Evolutionary conservation across 2,797 vertebrate species (phyloP).

Genomic region (Lacerta agilis): DNA sequence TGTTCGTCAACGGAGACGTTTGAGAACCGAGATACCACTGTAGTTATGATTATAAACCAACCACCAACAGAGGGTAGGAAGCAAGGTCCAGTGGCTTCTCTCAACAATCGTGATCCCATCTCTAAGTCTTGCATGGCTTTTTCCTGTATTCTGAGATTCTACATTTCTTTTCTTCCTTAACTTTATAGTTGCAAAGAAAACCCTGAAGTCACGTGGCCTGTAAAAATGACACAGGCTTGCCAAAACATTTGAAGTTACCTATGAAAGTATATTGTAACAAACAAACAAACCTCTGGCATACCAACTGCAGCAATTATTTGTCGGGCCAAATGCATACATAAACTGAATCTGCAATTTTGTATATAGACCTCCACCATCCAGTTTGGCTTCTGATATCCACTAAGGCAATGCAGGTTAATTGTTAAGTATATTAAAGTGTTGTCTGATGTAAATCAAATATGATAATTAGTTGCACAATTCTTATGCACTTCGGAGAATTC

Average conservation of each 20-base stretch:
- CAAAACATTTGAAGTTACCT: not conserved
- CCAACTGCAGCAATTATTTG: not conserved
- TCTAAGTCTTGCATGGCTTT: not conserved
- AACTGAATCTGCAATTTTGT: not conserved
- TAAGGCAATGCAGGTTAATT: not conserved
- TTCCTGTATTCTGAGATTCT: not conserved
- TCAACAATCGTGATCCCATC: no score
- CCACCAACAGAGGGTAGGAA: not conserved
- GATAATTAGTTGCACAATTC: not conserved
- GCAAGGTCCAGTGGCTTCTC: not conserved
- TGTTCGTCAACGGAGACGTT: no score
- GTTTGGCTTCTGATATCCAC: not conserved
- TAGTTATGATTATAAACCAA: not conserved
- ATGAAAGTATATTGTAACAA: not conserved
- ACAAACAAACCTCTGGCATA: not conserved
- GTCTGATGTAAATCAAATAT: not conserved
- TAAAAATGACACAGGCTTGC: not conserved
- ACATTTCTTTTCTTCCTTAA: not conserved
- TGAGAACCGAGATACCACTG: no score
- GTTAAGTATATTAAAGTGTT: not conserved
- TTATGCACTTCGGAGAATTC: not conserved
- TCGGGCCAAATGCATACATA: not conserved
- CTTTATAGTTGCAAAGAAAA: not conserved
- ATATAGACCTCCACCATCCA: not conserved
- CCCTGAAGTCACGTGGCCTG: not conserved